These are phyloP conservation scores for Ornithoptera priamus DNA, from an alignment of 2,888 invertebrate genomes.

Conservation along the genomic window DNA sequence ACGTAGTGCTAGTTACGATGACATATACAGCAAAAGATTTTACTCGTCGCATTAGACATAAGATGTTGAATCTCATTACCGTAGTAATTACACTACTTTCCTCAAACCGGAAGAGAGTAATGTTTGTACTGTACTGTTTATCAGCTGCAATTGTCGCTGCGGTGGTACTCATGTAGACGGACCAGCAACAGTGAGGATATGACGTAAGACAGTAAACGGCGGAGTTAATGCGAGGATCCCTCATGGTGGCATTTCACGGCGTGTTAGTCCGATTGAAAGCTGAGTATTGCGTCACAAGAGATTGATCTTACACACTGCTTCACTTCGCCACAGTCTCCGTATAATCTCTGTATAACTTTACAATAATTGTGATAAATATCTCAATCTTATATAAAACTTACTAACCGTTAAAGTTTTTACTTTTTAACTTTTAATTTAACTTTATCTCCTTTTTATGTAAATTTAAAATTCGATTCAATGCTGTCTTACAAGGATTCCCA, in stretches of 20 bases:
- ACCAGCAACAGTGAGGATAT: background rate
- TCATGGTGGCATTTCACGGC: conserved; percentile 16
- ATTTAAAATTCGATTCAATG: too few relatives aligned
- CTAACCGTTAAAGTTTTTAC: background rate
- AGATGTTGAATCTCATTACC: too few relatives aligned
- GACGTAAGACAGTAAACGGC: background rate
- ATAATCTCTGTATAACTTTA: background rate
- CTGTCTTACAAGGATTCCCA: too few relatives aligned
- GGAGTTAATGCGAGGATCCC: background rate
- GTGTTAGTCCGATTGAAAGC: background rate
- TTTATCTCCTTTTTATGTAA: too few relatives aligned
- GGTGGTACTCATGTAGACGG: too few relatives aligned
- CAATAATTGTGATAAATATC: background rate
- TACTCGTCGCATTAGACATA: too few relatives aligned
- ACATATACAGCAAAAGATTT: too few relatives aligned
- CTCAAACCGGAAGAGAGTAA: too few relatives aligned
- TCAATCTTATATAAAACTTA: background rate
- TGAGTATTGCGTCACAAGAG: conserved; percentile 6
- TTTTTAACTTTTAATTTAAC: background rate
- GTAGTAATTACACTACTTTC: too few relatives aligned
- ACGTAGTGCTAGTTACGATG: too few relatives aligned
- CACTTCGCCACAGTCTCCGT: background rate
- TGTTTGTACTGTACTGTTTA: too few relatives aligned
- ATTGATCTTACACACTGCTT: conserved; percentile 1
- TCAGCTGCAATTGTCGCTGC: too few relatives aligned